Evolutionary conservation across 2,113 vertebrate genomes (phyloP).

Genomic region (Salvelinus namaycush): DNA sequence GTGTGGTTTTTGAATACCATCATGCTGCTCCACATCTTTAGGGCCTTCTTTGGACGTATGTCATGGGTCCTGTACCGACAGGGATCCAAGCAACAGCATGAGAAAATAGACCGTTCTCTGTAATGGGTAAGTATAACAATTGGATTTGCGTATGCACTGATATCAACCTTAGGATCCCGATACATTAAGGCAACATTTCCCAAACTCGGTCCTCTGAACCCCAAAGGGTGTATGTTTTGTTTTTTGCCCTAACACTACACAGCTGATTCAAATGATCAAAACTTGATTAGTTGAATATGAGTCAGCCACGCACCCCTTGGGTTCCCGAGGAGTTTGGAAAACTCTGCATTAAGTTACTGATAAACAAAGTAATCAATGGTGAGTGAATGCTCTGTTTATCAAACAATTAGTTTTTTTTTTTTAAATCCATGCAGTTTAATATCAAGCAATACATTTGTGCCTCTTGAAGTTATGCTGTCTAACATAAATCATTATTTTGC

Average conservation of each 20-base stretch:
- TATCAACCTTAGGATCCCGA: slow-evolving; percentile 69
- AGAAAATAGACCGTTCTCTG: slow-evolving; percentile 72
- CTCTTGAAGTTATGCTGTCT: not conserved
- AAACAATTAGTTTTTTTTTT: not conserved
- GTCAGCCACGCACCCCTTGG: no score
- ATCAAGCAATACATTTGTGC: not conserved
- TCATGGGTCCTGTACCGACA: slow-evolving; percentile 63
- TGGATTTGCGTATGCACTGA: slow-evolving; percentile 75
- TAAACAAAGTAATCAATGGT: slow-evolving; percentile 10
- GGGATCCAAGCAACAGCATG: slow-evolving; percentile 36
- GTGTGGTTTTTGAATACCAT: slow-evolving; percentile 8
- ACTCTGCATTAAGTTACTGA: slow-evolving; percentile 40
- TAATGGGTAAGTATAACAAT: slow-evolving; percentile 80
- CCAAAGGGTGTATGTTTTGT: no score
- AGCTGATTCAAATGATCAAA: no score
- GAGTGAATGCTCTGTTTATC: not conserved
- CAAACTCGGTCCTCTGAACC: no score
- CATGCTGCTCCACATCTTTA: slow-evolving; percentile 82
- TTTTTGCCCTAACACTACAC: no score
- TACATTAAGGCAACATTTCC: slow-evolving; percentile 68
- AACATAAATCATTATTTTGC: slow-evolving; percentile 30
- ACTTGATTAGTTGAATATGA: no score
- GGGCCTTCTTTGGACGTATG: slow-evolving; percentile 82
- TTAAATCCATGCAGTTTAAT: not conserved
- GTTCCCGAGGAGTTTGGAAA: no score